Evolutionary conservation across 2,113 vertebrate genomes (phyloP).

Genomic region (Atherinomorus stipes): DNA sequence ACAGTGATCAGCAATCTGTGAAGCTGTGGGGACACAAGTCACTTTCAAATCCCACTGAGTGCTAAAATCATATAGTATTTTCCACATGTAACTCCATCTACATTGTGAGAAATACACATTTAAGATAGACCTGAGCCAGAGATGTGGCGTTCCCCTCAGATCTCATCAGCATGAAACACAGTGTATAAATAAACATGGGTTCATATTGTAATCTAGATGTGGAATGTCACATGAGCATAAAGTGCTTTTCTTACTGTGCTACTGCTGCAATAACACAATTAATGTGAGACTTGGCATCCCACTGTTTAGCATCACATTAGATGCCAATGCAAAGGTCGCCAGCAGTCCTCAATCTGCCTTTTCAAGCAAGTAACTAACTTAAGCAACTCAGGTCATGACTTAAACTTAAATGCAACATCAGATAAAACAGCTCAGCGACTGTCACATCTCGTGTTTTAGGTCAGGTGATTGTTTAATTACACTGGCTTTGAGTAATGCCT

Average conservation of each 20-base stretch:
- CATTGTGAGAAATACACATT: not conserved
- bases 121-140: not conserved
- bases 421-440: constrained; percentile 1
- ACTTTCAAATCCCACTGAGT: not conserved
- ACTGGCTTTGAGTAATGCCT: not conserved
- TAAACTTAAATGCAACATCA: constrained; percentile 1
- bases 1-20: not conserved
- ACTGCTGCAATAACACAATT: not conserved
- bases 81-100: not conserved
- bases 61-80: not conserved
- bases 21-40: constrained; percentile 18
- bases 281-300: not conserved
- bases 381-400: not conserved
- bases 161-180: not conserved
- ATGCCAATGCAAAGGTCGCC: constrained; percentile 3
- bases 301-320: not conserved
- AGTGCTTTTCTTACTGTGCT: too few species aligned
- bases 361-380: not conserved
- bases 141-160: not conserved
- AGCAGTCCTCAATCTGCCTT: not conserved
- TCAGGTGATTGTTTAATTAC: not conserved
- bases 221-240: constrained; percentile 21
- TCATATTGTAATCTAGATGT: not conserved
- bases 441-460: not conserved
- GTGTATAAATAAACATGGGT: not conserved